phyloP scores from a whole-genome alignment of 2,113 vertebrate species.

The Hyla sarda region DNA sequence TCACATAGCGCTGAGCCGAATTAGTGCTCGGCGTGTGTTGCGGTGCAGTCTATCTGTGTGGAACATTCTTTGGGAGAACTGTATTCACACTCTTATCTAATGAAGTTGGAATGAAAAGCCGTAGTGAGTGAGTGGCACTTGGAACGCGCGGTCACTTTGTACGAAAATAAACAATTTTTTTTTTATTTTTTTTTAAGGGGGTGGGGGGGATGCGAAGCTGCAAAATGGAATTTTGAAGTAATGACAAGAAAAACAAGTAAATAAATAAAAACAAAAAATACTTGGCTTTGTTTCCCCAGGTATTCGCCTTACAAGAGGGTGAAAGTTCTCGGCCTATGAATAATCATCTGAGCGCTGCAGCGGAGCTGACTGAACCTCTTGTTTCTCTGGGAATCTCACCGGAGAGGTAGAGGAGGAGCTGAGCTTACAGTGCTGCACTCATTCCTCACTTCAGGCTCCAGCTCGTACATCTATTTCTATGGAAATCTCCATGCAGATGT shows the following conservation, averaged over 20 bases:
- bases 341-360: conserved; percentile 44
- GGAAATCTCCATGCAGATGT: conserved; percentile 29
- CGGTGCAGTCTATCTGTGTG: conserved; percentile 19
- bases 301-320: conserved; percentile 34
- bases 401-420: conserved; percentile 52
- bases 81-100: conserved; percentile 54
- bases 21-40: conserved; percentile 14
- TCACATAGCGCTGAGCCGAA: conserved; percentile 40
- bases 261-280: conserved; percentile 14
- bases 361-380: conserved; percentile 53
- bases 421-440: conserved; percentile 43
- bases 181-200: not conserved
- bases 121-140: conserved; percentile 30
- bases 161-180: conserved; percentile 26
- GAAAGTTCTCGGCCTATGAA: conserved; percentile 54
- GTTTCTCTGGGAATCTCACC: conserved; percentile 46
- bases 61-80: conserved; percentile 50
- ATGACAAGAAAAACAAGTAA: conserved; percentile 49
- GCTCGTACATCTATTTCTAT: not conserved
- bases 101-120: conserved; percentile 41
- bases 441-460: not conserved
- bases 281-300: conserved; percentile 54
- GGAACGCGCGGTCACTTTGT: conserved; percentile 23
- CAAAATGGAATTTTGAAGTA: conserved; percentile 25
- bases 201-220: not conserved